Conservation (phyloP, 2,888 invertebrate species). For the Rhopalosiphum nymphaeae region DNA sequence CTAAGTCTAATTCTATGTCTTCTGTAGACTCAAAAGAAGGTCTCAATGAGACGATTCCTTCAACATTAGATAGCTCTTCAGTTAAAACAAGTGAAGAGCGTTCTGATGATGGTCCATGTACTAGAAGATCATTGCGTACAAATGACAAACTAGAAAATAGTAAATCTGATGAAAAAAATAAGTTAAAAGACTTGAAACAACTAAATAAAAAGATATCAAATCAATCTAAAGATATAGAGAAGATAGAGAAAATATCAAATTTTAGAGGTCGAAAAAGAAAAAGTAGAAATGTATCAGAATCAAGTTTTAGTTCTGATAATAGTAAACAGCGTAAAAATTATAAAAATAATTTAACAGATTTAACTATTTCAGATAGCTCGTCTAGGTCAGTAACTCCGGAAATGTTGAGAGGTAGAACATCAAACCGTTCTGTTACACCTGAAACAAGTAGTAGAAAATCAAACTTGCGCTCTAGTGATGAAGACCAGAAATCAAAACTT, state of each 20-base stretch:
- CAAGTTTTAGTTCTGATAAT: conserved; percentile 50
- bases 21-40: conserved; percentile 25
- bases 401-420: not conserved
- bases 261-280: conserved; percentile 31
- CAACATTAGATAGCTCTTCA: not conserved
- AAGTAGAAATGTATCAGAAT: conserved; percentile 46
- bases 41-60: not conserved
- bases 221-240: conserved; percentile 3
- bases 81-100: not conserved
- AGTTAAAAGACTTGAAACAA: conserved; percentile 4
- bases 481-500: conserved; percentile 29
- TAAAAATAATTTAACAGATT: conserved; percentile 15
- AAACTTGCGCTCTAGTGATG: conserved; percentile 48
- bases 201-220: not conserved
- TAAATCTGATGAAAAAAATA: conserved; percentile 9
- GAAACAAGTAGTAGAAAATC: conserved; percentile 51
- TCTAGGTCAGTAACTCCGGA: conserved; percentile 57
- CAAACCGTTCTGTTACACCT: conserved; percentile 18
- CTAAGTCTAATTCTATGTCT: conserved; percentile 34
- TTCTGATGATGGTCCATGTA: not conserved
- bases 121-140: conserved; percentile 53
- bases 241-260: not conserved
- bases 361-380: conserved; percentile 18
- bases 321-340: conserved; percentile 13
- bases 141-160: conserved; percentile 35